A percentile compares a stretch with the other conserved stretches of the same genome.
Conservation (phyloP, 2,797 vertebrate genomes). For the Coluber constrictor region DNA sequence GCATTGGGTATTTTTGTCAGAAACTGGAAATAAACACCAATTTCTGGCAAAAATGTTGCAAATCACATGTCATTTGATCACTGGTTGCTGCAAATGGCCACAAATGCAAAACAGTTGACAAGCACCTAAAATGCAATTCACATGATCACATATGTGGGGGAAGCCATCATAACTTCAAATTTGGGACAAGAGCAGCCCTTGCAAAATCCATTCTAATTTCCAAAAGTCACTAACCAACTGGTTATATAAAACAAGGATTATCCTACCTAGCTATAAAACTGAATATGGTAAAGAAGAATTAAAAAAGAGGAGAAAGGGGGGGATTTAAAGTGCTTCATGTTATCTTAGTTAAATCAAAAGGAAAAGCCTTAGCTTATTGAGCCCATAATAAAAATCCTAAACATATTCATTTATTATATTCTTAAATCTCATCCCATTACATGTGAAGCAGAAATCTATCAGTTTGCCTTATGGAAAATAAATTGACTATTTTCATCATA, state of each 20-base stretch:
- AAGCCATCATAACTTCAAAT: background rate
- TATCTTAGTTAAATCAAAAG: background rate
- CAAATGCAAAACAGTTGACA: background rate
- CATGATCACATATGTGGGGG: background rate
- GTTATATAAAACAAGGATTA: background rate
- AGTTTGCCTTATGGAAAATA: background rate
- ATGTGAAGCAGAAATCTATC: background rate
- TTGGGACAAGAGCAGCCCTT: background rate
- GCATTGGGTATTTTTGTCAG: no score
- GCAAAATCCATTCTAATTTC: background rate
- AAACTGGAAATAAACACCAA: background rate
- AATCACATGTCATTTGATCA: background rate
- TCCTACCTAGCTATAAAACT: background rate
- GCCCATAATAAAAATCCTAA: background rate
- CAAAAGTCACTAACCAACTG: background rate
- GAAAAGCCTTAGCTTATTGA: background rate
- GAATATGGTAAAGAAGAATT: background rate
- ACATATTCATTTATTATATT: background rate
- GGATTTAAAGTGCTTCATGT: background rate
- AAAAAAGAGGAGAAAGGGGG: background rate
- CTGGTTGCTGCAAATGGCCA: background rate
- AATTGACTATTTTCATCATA: background rate
- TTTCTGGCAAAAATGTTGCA: background rate
- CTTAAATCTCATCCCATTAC: background rate
- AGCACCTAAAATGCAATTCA: background rate